Percentiles rank a stretch among this genome's conserved stretches.
Evolutionary conservation across 23 tunicate genomes (phyloP).

Genomic region (Diplosoma virens): DNA sequence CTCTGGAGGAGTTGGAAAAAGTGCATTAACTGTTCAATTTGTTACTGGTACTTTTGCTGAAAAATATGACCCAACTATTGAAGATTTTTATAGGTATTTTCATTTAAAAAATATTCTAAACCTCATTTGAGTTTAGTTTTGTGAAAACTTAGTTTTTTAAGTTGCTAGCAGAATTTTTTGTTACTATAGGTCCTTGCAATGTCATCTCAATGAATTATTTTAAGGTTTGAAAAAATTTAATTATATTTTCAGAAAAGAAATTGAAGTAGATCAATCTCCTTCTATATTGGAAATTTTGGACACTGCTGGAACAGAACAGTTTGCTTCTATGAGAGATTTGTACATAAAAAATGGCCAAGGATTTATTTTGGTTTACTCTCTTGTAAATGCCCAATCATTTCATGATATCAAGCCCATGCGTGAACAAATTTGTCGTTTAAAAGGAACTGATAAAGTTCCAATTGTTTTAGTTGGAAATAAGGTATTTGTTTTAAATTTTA

Average conservation of each 20-base stretch:
- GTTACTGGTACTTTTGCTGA: conserved; percentile 91
- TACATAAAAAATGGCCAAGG: conserved; percentile 90
- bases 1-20: conserved; percentile 87
- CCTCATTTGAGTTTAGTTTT: not conserved
- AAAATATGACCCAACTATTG: conserved; percentile 86
- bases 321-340: conserved; percentile 85
- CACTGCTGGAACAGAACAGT: conserved; percentile 91
- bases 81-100: conserved; percentile 65
- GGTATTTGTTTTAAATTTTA: no score
- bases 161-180: no score
- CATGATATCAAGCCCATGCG: conserved; percentile 86
- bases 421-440: conserved; percentile 79
- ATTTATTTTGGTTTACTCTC: conserved; percentile 71
- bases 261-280: conserved; percentile 78
- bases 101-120: not conserved
- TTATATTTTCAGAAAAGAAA: conserved; percentile 48
- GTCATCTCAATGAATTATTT: no score
- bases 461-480: conserved; percentile 80
- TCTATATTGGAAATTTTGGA: conserved; percentile 80
- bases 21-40: conserved; percentile 88
- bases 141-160: not conserved
- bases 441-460: conserved; percentile 78
- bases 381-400: conserved; percentile 75
- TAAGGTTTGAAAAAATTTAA: no score
- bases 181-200: no score